These are phyloP conservation scores for Aleiodes sp. DNA, from an alignment of 1,140 invertebrate genomes.

Conservation along the genomic window DNA sequence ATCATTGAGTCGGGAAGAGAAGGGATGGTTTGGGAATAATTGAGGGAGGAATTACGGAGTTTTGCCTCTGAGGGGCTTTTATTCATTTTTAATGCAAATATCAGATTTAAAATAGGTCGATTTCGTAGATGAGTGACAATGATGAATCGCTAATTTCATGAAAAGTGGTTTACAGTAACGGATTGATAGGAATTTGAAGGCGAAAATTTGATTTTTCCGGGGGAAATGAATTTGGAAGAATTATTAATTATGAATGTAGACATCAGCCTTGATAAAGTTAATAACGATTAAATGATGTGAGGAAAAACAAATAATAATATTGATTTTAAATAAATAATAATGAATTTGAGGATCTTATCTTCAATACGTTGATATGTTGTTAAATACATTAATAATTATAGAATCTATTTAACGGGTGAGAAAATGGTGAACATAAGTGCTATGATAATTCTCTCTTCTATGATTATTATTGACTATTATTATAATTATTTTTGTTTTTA, in stretches of 20 bases:
- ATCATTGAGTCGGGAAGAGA: too few relatives aligned
- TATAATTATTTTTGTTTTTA: too few relatives aligned
- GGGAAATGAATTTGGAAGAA: too few relatives aligned
- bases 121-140: conserved; percentile 58
- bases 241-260: conserved; percentile 26
- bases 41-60: conserved; percentile 20
- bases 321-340: too few relatives aligned
- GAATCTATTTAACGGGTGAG: conserved; percentile 43
- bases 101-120: conserved; percentile 66
- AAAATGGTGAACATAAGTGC: conserved; percentile 41
- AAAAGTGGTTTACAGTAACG: too few relatives aligned
- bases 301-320: too few relatives aligned
- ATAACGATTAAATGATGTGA: neutral
- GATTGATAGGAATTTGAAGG: too few relatives aligned
- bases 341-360: conserved; percentile 18
- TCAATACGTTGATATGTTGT: conserved; percentile 57
- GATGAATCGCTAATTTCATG: too few relatives aligned
- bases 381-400: conserved; percentile 59
- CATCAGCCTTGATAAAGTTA: conserved; percentile 30
- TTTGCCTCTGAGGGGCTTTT: conserved; percentile 65
- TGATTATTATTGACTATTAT: neutral
- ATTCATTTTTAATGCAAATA: conserved; percentile 65
- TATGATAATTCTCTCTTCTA: conserved; percentile 50
- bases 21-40: neutral
- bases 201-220: too few relatives aligned